phyloP scores from a whole-genome alignment of 2,113 vertebrate species.

The Mus musculus region DNA sequence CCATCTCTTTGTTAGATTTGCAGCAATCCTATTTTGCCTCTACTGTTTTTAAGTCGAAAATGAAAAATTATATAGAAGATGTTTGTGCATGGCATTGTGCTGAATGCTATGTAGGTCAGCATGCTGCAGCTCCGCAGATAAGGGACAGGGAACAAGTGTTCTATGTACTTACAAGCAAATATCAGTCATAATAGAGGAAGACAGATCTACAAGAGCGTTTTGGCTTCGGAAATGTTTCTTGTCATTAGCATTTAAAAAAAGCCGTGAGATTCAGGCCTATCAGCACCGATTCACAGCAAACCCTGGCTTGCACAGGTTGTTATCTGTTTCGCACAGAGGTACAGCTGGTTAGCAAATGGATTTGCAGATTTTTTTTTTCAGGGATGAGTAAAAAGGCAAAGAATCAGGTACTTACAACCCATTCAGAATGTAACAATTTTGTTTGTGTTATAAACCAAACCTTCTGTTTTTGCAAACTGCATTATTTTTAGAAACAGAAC shows the following conservation, averaged over 20 bases:
- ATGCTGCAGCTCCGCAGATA: constrained; percentile 99
- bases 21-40: constrained; percentile 97
- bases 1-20: constrained; percentile 99
- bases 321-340: constrained; percentile 99
- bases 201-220: constrained; percentile 99
- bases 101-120: constrained; percentile 99
- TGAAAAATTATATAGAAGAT: constrained; percentile 97
- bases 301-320: constrained; percentile 99
- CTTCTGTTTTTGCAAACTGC: constrained; percentile 94
- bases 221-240: constrained; percentile 98
- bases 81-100: constrained; percentile 99
- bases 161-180: constrained; percentile 99
- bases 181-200: constrained; percentile 99
- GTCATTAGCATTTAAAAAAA: constrained; percentile 99
- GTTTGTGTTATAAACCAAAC: constrained; percentile 95
- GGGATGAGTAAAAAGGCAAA: constrained; percentile 98
- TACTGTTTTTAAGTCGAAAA: constrained; percentile 99
- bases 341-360: constrained; percentile 99
- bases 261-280: constrained; percentile 99
- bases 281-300: constrained; percentile 98
- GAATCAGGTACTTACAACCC: constrained; percentile 99
- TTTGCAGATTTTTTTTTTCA: constrained; percentile 98
- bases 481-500: constrained; percentile 93
- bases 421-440: constrained; percentile 95
- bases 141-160: constrained; percentile 99